Evolutionary conservation across 64 coral and sea anemone genomes (phyloP).

Genomic region (Porites australiensis): DNA sequence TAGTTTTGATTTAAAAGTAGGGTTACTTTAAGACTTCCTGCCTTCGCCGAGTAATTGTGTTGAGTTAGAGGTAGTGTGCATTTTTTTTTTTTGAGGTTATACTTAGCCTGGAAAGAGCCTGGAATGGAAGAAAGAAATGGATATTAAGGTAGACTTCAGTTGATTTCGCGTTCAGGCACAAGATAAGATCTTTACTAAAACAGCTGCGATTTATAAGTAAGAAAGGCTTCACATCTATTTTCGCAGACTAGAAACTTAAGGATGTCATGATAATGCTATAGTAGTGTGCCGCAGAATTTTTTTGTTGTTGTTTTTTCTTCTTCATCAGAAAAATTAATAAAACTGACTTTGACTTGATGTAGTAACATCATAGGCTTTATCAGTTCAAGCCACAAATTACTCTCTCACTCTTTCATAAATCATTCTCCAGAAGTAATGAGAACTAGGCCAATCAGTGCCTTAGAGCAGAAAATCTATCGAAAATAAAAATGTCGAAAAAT

Average conservation of each 20-base stretch:
- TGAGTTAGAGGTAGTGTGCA: too few species aligned
- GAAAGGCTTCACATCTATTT: too few species aligned
- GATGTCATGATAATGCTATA: background rate
- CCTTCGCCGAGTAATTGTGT: too few species aligned
- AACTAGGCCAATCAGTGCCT: background rate
- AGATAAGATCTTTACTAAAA: background rate
- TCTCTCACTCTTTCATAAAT: background rate
- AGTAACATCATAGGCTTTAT: background rate
- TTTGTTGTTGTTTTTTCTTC: background rate
- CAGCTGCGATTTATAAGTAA: background rate
- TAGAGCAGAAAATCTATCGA: background rate
- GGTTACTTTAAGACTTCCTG: too few species aligned
- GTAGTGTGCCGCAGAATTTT: background rate
- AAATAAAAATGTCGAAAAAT: background rate
- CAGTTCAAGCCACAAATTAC: constrained; percentile 34
- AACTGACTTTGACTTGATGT: background rate
- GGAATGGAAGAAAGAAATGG: too few species aligned
- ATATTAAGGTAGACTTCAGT: too few species aligned
- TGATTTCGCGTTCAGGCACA: too few species aligned
- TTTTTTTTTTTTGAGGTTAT: too few species aligned
- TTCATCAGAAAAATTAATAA: background rate
- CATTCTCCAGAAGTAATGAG: background rate
- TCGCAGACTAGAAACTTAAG: background rate
- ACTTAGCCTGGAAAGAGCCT: too few species aligned
- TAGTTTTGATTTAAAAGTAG: too few species aligned